These are phyloP conservation scores for Diaprepes abbreviatus DNA, from an alignment of 2,888 invertebrate species.

Conservation along the genomic window DNA sequence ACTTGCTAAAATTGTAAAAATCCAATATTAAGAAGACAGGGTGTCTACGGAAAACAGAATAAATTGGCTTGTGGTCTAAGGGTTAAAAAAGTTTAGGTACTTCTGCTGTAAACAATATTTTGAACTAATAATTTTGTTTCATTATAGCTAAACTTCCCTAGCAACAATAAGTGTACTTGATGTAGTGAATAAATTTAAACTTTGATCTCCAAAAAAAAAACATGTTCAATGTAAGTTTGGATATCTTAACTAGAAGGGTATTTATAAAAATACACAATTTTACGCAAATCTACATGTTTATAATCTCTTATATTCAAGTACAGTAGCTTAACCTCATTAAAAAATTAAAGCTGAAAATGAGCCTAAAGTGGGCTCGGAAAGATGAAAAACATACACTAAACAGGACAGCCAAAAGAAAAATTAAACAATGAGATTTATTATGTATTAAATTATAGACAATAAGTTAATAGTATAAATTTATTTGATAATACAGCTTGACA, in stretches of 20 bases:
- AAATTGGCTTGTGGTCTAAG: too few species aligned
- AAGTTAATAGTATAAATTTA: conserved; percentile 66
- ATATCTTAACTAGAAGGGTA: conserved; percentile 19
- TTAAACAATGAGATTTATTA: conserved; percentile 37
- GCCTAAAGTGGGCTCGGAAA: conserved; percentile 24
- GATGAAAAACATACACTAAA: conserved; percentile 28
- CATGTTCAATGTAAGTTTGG: too few species aligned
- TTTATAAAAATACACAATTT: conserved; percentile 36
- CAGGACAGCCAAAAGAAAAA: conserved; percentile 31
- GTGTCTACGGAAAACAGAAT: too few species aligned
- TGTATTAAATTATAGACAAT: conserved; percentile 57
- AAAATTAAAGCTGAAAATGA: conserved; percentile 38
- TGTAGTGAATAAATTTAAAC: too few species aligned
- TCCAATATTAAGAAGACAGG: too few species aligned
- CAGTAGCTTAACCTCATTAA: conserved; percentile 40
- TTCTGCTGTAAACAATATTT: too few species aligned
- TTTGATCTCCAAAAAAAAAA: too few species aligned
- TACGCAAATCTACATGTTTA: conserved; percentile 47
- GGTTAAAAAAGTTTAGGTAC: too few species aligned
- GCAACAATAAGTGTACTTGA: too few species aligned
- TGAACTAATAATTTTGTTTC: too few species aligned
- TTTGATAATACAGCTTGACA: conserved; percentile 67
- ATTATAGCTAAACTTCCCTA: too few species aligned
- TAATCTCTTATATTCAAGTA: conserved; percentile 47
- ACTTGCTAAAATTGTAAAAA: too few species aligned